Evolutionary conservation across 2,888 invertebrate genomes (phyloP).

Genomic region (Julus scandinavius): DNA sequence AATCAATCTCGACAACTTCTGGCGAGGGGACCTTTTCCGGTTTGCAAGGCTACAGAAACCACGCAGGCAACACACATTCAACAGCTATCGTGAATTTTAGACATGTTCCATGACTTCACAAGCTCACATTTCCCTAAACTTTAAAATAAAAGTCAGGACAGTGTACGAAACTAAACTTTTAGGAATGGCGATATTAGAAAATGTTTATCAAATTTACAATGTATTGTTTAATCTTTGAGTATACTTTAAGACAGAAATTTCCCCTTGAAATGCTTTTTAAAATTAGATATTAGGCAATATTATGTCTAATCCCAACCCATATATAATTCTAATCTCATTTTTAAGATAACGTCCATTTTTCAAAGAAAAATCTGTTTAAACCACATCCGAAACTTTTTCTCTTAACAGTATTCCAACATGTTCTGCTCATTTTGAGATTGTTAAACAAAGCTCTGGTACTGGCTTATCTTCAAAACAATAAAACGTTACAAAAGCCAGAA

Average conservation of each 20-base stretch:
- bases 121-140: background rate
- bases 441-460: background rate
- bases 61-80: background rate
- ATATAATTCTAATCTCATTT: no score
- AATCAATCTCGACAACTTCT: slow-evolving; percentile 19
- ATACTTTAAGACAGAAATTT: no score
- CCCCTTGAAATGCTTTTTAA: no score
- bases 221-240: no score
- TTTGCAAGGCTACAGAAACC: background rate
- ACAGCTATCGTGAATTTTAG: background rate
- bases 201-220: no score
- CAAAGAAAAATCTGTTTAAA: background rate
- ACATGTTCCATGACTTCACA: background rate
- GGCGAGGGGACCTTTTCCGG: background rate
- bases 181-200: no score
- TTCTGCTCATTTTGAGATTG: background rate
- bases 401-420: no score
- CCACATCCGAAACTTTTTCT: no score
- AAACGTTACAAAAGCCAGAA: slow-evolving; percentile 16
- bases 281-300: no score
- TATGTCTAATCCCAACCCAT: no score
- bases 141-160: no score
- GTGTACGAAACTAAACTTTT: no score
- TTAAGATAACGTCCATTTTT: background rate
- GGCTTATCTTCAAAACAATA: background rate